Evolutionary conservation across 2,113 vertebrate species (phyloP).

Genomic region (Cottus gobio): DNA sequence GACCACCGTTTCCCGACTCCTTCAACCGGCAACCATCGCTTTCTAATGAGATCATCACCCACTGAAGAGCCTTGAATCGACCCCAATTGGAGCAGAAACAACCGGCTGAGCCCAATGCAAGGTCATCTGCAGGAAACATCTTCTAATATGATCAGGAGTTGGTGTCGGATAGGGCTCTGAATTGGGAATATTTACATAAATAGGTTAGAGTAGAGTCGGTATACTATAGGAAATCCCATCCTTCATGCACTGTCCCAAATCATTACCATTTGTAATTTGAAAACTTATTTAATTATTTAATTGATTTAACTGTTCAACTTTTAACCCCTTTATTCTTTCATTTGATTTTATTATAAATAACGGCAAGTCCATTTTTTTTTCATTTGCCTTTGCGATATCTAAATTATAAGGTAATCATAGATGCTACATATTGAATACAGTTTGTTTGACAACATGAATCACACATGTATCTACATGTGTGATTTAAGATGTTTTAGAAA

Average conservation of each 20-base stretch:
- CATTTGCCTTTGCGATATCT: too few species aligned
- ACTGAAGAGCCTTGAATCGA: not conserved
- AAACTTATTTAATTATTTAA: not conserved
- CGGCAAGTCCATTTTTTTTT: not conserved
- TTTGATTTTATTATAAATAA: too few species aligned
- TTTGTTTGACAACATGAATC: not conserved
- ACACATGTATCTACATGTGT: not conserved
- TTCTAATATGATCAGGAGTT: not conserved
- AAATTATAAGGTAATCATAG: too few species aligned
- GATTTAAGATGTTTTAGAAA: conserved; percentile 9
- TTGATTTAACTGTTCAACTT: not conserved
- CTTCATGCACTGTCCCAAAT: not conserved
- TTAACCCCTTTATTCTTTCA: not conserved
- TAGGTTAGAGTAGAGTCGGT: not conserved
- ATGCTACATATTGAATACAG: not conserved
- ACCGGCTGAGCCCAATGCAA: not conserved
- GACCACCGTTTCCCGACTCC: not conserved
- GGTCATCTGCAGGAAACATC: not conserved
- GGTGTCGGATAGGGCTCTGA: not conserved
- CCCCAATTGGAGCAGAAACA: not conserved
- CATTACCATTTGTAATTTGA: not conserved
- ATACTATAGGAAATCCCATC: not conserved
- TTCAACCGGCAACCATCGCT: not conserved
- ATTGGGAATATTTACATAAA: not conserved
- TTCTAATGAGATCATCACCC: too few species aligned